phyloP scores from a whole-genome alignment of 2,113 vertebrate genomes.

The Phrynosoma platyrhinos region DNA sequence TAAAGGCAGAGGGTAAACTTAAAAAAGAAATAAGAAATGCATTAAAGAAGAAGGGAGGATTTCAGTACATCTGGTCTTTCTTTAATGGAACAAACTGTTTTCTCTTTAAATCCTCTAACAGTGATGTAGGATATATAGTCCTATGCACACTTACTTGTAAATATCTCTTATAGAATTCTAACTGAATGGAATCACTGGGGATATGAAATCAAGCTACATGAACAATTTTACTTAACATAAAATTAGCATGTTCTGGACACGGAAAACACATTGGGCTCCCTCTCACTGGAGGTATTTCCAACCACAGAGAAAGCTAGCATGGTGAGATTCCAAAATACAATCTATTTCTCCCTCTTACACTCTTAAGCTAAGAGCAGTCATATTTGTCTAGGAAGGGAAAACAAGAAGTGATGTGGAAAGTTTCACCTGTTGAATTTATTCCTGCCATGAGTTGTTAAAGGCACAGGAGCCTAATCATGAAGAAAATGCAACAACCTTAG shows the following conservation, averaged over 20 bases:
- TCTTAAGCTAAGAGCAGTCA: neutral
- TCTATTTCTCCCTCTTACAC: neutral
- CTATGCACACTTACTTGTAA: neutral
- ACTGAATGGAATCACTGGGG: neutral
- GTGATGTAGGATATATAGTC: neutral
- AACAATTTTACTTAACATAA: neutral
- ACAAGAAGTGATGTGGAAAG: neutral
- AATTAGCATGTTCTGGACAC: no score
- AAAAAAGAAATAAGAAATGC: no score
- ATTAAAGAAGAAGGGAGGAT: neutral
- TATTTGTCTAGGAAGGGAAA: neutral
- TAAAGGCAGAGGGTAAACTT: no score
- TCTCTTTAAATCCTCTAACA: neutral
- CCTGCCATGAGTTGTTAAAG: neutral
- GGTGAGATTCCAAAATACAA: neutral
- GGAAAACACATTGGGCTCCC: no score
- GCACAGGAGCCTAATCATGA: neutral
- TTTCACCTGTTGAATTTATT: neutral
- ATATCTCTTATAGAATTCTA: neutral
- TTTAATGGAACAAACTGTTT: neutral
- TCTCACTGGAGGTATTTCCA: neutral
- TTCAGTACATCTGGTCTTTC: neutral
- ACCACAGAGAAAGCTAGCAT: neutral
- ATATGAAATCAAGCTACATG: neutral
- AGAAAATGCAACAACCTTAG: neutral